A percentile compares a stretch with the other conserved stretches of the same genome.
These are phyloP conservation scores for Myotis daubentonii DNA, from an alignment of 2,797 vertebrate genomes.

Conservation along the genomic window DNA sequence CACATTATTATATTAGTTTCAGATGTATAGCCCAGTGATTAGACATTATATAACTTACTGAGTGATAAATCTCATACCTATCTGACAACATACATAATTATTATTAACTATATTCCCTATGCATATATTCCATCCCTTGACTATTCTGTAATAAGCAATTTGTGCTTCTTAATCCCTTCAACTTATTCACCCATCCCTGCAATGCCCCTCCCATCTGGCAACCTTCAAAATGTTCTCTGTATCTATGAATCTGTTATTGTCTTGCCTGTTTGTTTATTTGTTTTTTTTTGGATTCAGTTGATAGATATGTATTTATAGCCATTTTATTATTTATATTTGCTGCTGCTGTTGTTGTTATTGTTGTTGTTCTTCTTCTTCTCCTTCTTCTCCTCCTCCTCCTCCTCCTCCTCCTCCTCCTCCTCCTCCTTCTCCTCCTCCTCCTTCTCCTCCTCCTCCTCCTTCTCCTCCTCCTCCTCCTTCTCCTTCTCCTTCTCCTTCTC, in stretches of 20 bases:
- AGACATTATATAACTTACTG: neutral
- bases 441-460: too few relatives aligned
- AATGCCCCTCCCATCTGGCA: neutral
- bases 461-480: too few relatives aligned
- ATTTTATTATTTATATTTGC: neutral
- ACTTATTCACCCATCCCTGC: neutral
- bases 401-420: too few relatives aligned
- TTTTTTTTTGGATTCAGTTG: neutral
- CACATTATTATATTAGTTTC: neutral
- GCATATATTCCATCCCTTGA: neutral
- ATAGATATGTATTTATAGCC: neutral
- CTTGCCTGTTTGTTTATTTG: neutral
- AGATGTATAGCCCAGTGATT: neutral
- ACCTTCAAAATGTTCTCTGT: neutral
- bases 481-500: too few relatives aligned
- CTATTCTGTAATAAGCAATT: neutral
- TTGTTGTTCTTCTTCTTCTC: too few relatives aligned
- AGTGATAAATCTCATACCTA: neutral
- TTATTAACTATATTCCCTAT: neutral
- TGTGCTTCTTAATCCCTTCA: neutral
- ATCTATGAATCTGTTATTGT: neutral
- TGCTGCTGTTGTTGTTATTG: too few relatives aligned
- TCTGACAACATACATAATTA: neutral
- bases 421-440: too few relatives aligned
- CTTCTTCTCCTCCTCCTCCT: too few relatives aligned